Base-by-base conservation (phyloP, 2,113 vertebrate species). In the Phoenicopterus ruber region DNA sequence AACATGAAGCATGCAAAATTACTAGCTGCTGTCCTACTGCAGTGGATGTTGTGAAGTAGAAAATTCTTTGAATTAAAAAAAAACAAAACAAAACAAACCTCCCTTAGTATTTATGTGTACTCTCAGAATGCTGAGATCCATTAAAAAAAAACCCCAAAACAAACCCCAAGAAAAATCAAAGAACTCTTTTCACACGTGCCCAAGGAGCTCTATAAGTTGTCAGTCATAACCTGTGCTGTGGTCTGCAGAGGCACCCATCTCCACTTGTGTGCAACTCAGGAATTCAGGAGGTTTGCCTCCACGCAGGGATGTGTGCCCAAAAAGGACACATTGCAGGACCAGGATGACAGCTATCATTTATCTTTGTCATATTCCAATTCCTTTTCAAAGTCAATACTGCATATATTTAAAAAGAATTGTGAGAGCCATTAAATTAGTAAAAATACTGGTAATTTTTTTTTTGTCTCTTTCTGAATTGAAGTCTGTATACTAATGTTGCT, bases 241-340 rank as follows among this genome's bases (percentile, higher is more conserved):
- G 5, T 58, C 32, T 78, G 42, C 44, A 42, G 49, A 80, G 31
- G 15, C 14, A 67, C 25, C 26, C 11, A 28, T 26, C 19, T 66
- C 31, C 18, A 16, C 20, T 47, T 49, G 21, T n/a, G n/a, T 1
- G 0, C 46, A 71, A 44, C 42, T 91, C 14, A 5, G 31, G 54
- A 62, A 44, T 40, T 83, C 9, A 3, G 49, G 25, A 69, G 11
- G 11, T 65, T 71, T 77, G 46, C 36, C 18, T 77, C 22, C 46
- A 18, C 0, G 0, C 24, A 24, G 52, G 21, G 36, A 17, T 12
- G 19, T 44, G 11, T 47, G 50, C 44, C 34, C 1, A 0, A 74
- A 62, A 47, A 54, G 34, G 44, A 17, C 10, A 26, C 4, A 2
- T 50, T 44, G 17, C 40, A 92, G 63, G 28, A 78, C 49, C 59